These are phyloP conservation scores for Entomobrya multifasciata DNA, from an alignment of 2,888 invertebrate genomes.

Conservation along the genomic window DNA sequence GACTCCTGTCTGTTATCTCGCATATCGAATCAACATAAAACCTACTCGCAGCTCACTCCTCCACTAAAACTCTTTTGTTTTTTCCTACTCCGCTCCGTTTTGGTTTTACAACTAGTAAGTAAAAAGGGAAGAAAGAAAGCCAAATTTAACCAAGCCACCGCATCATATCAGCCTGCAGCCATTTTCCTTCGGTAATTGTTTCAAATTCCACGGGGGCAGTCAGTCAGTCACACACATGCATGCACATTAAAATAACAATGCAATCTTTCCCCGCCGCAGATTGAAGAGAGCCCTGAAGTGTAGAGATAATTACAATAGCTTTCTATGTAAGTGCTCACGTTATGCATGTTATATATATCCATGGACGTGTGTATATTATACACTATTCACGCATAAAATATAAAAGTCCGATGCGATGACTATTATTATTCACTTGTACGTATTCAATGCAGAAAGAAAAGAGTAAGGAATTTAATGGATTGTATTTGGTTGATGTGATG, in stretches of 20 bases:
- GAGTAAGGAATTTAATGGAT: neutral
- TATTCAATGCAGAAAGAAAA: neutral
- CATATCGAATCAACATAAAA: neutral
- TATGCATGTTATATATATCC: no score
- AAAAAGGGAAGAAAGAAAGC: no score
- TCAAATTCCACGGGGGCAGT: conserved; percentile 63
- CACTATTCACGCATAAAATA: neutral
- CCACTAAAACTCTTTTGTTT: no score
- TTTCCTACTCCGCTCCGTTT: no score
- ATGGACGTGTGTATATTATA: no score
- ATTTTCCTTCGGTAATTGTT: conserved; percentile 65
- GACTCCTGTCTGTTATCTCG: conserved; percentile 18
- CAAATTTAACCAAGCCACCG: no score
- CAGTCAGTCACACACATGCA: conserved; percentile 53
- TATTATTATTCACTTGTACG: neutral
- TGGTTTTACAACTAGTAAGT: no score
- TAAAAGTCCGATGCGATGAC: neutral
- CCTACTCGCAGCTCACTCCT: neutral
- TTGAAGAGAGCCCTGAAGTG: conserved; percentile 62
- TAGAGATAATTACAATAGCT: conserved; percentile 63
- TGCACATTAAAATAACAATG: conserved; percentile 69
- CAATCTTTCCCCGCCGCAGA: conserved; percentile 57
- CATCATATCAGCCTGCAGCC: conserved; percentile 60
- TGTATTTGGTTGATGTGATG: no score
- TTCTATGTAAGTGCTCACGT: conserved; percentile 39